These are phyloP conservation scores for Drosophila picticornis DNA, from an alignment of 2,888 invertebrate genomes.

Conservation along the genomic window DNA sequence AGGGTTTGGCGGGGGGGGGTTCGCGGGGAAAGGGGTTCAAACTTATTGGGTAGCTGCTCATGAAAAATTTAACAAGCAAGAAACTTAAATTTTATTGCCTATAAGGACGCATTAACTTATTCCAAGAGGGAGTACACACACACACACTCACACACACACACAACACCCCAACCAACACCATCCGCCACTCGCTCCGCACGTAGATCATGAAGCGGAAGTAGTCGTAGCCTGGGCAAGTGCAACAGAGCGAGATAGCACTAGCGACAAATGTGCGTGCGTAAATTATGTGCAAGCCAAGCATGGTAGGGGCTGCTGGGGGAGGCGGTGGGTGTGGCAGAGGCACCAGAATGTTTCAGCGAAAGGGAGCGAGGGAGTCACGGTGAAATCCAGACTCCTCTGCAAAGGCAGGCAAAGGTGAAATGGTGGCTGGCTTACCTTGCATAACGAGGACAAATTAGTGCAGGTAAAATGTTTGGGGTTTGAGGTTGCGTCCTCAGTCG, in stretches of 20 bases:
- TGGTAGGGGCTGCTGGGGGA: neutral
- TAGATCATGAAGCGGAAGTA: conserved; percentile 31
- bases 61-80: conserved; percentile 73
- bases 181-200: neutral
- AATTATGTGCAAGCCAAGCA: conserved; percentile 62
- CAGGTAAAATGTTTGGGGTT: conserved; percentile 9
- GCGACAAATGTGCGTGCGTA: conserved; percentile 74
- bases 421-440: conserved; percentile 54
- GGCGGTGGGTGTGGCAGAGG: neutral
- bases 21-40: neutral
- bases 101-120: conserved; percentile 80
- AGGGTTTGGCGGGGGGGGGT: neutral
- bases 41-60: conserved; percentile 60
- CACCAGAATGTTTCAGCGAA: neutral
- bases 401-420: conserved; percentile 34
- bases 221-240: conserved; percentile 14
- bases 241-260: conserved; percentile 54
- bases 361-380: conserved; percentile 1
- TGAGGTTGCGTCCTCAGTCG: conserved; percentile 2
- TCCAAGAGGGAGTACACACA: conserved; percentile 27
- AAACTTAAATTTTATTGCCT: conserved; percentile 82
- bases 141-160: neutral
- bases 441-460: conserved; percentile 70
- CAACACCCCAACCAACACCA: neutral
- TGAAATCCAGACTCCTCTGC: conserved; percentile 37